A percentile compares a stretch with the other conserved stretches of the same genome.
Evolutionary conservation across 2,113 vertebrate genomes (phyloP).

Genomic region (Laticauda colubrina): DNA sequence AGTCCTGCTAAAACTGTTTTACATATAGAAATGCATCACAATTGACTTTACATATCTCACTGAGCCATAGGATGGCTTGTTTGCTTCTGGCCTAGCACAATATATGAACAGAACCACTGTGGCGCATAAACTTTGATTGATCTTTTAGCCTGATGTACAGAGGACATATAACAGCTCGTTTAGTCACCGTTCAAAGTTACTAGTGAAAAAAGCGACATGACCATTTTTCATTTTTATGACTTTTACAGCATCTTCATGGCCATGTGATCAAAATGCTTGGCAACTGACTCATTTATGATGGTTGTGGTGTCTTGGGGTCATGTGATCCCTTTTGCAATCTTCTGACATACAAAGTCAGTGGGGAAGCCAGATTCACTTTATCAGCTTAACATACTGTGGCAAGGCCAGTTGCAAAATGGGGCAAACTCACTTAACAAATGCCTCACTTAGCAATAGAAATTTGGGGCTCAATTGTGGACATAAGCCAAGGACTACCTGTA

Average conservation of each 20-base stretch:
- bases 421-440: background rate
- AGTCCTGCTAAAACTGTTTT: too few species aligned
- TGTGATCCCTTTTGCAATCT: background rate
- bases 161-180: background rate
- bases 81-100: background rate
- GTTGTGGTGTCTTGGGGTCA: background rate
- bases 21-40: too few species aligned
- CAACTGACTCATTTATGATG: background rate
- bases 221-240: background rate
- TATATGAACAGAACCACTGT: background rate
- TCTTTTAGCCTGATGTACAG: background rate
- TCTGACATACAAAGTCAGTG: background rate
- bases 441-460: background rate
- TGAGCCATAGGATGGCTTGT: background rate
- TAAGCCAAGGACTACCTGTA: background rate
- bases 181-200: background rate
- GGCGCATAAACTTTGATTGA: background rate
- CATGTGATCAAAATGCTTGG: background rate
- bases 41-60: background rate
- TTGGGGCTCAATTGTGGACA: background rate
- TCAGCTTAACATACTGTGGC: background rate
- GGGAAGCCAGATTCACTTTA: background rate
- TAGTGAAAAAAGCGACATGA: background rate
- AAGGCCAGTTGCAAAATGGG: background rate
- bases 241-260: background rate